Percentiles rank a stretch among this genome's conserved stretches.
Conservation (phyloP, 2,888 invertebrate species). For the Diachrysia chrysitis region DNA sequence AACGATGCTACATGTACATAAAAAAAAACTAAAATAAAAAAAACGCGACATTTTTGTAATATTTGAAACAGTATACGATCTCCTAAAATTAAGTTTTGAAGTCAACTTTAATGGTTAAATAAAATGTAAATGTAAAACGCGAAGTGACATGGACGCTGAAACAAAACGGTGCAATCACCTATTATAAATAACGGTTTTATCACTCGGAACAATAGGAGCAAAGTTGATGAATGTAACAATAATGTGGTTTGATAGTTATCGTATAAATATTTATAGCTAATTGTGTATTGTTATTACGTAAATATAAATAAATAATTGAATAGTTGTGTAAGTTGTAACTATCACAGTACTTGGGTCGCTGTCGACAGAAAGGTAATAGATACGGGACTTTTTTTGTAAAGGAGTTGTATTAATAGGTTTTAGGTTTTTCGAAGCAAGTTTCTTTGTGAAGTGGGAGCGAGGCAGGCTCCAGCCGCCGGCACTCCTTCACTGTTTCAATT, state of each 20-base stretch:
- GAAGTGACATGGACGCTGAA: constrained; percentile 85
- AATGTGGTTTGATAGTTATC: constrained; percentile 88
- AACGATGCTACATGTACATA: constrained; percentile 88
- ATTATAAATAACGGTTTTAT: constrained; percentile 76
- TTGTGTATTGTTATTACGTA: constrained; percentile 90
- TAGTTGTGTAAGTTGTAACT: constrained; percentile 88
- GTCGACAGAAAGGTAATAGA: constrained; percentile 74
- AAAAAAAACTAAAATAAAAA: constrained; percentile 69
- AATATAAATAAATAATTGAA: constrained; percentile 89
- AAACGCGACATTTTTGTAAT: constrained; percentile 86
- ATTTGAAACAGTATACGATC: constrained; percentile 90
- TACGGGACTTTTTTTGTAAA: constrained; percentile 77
- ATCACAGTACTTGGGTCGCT: constrained; percentile 84
- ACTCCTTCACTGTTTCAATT: constrained; percentile 39
- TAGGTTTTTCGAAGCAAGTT: constrained; percentile 68
- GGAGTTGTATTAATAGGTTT: constrained; percentile 79
- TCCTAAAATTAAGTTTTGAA: constrained; percentile 89
- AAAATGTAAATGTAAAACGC: constrained; percentile 75
- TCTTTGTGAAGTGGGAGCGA: constrained; percentile 62
- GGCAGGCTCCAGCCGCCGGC: constrained; percentile 23
- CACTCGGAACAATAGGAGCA: constrained; percentile 81
- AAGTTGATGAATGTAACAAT: constrained; percentile 84
- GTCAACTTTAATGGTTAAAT: constrained; percentile 87
- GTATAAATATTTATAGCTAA: constrained; percentile 90
- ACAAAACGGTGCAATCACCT: constrained; percentile 81